Conservation (phyloP, 2,888 invertebrate species). For the Cataglyphis livida region DNA sequence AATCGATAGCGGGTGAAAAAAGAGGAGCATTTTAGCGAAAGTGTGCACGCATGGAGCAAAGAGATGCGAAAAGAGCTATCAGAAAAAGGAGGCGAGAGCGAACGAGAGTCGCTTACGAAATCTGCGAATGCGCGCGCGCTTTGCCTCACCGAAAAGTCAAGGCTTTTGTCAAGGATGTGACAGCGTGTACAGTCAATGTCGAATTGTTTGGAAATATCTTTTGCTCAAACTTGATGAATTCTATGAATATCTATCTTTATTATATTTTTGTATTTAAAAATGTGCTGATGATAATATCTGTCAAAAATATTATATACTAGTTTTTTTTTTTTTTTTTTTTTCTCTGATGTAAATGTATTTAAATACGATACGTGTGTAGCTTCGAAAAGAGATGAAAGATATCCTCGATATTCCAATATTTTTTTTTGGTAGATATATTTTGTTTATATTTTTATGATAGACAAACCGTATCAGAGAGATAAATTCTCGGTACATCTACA, state of each 20-base stretch:
- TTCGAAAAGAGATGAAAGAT: not conserved
- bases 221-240: not conserved
- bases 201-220: slow-evolving; percentile 9
- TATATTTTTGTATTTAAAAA: not conserved
- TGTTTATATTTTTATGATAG: slow-evolving; percentile 16
- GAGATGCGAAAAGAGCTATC: slow-evolving; percentile 34
- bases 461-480: not conserved
- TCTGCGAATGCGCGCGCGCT: slow-evolving; percentile 13
- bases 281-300: not conserved
- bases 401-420: not conserved
- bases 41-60: slow-evolving; percentile 13
- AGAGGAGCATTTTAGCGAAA: slow-evolving; percentile 43
- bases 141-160: slow-evolving; percentile 47
- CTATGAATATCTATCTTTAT: not conserved
- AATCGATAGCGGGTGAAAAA: slow-evolving; percentile 40
- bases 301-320: not conserved
- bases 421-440: slow-evolving; percentile 15
- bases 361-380: not conserved
- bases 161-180: slow-evolving; percentile 48
- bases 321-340: not conserved
- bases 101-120: slow-evolving; percentile 29
- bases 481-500: not conserved
- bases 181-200: not conserved
- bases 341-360: not conserved
- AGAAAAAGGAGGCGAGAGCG: not conserved